phyloP scores from a whole-genome alignment of 2,113 vertebrate genomes.

The Equus przewalskii region DNA sequence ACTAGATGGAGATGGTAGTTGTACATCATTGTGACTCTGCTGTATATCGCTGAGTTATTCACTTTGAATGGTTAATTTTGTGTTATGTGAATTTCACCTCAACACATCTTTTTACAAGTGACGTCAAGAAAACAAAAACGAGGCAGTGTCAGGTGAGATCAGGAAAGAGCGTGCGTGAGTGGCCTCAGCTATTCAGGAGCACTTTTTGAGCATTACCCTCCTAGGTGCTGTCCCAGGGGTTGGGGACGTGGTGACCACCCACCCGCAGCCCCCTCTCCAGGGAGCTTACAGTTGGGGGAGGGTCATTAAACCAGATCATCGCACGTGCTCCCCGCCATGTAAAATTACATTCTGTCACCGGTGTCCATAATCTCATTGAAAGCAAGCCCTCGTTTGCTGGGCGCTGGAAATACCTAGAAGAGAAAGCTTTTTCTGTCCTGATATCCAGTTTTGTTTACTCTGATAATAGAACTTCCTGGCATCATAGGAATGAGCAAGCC shows the following conservation, averaged over 20 bases:
- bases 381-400: neutral
- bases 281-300: neutral
- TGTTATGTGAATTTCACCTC: neutral
- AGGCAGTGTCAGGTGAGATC: neutral
- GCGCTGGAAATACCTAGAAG: neutral
- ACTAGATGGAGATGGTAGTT: neutral
- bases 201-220: neutral
- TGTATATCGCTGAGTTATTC: rapidly evolving
- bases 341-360: rapidly evolving
- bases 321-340: rapidly evolving
- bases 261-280: rapidly evolving
- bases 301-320: neutral
- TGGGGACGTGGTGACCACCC: neutral
- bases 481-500: rapidly evolving
- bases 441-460: neutral
- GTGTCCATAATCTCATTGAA: neutral
- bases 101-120: neutral
- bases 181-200: rapidly evolving
- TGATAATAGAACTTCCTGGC: neutral
- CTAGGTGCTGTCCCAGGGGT: rapidly evolving
- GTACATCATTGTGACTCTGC: rapidly evolving
- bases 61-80: neutral
- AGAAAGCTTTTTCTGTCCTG: neutral
- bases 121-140: neutral
- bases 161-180: rapidly evolving